Evolutionary conservation across 2,113 vertebrate species (phyloP).

Genomic region (Lophura nycthemera): DNA sequence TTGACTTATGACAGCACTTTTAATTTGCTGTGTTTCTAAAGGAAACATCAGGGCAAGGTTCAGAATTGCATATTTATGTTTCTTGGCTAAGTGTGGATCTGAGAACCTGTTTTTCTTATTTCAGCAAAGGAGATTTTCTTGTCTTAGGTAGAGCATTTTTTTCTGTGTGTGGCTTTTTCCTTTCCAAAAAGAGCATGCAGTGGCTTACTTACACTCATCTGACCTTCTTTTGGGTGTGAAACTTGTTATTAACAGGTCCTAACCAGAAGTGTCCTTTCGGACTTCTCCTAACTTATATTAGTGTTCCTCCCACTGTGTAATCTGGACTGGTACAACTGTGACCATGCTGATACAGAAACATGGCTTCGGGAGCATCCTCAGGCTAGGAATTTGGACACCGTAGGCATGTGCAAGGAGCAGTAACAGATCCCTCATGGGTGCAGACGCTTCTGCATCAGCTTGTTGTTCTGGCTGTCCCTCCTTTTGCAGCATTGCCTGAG

Average conservation of each 20-base stretch:
- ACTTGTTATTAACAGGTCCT: not conserved
- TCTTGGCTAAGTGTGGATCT: not conserved
- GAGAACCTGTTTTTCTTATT: not conserved
- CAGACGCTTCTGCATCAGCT: not conserved
- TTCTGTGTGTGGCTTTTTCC: not conserved
- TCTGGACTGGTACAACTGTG: not conserved
- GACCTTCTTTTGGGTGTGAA: not conserved
- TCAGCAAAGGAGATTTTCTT: not conserved
- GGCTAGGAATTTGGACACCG: not conserved
- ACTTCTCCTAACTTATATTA: not conserved
- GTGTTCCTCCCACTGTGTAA: not conserved
- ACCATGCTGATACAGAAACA: not conserved
- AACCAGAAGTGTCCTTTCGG: not conserved
- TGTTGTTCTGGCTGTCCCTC: not conserved
- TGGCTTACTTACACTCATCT: not conserved
- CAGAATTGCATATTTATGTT: slow-evolving; percentile 27
- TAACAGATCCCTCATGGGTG: not conserved
- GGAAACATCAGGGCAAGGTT: not conserved
- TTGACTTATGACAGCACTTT: slow-evolving; percentile 18
- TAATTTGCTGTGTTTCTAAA: slow-evolving; percentile 13
- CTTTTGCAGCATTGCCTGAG: not conserved
- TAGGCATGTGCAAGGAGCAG: fast-evolving
- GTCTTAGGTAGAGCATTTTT: not conserved
- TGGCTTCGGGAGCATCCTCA: not conserved
- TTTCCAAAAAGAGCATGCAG: not conserved